A percentile compares a stretch with the other conserved stretches of the same genome.
These are phyloP conservation scores for Xanthorhoe designata DNA, from an alignment of 2,888 invertebrate genomes.

Conservation along the genomic window DNA sequence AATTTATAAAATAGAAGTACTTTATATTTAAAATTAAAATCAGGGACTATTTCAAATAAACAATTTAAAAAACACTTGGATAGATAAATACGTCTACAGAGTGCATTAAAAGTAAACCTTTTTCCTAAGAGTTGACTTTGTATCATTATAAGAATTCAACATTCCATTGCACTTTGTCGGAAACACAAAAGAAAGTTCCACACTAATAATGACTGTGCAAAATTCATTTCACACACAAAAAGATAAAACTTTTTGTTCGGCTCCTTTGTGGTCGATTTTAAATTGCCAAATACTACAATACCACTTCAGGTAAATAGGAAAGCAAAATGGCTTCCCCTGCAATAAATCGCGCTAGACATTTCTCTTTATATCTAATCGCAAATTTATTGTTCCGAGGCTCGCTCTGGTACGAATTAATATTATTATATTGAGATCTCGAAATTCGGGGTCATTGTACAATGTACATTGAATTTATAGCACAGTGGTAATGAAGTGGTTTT, in stretches of 20 bases:
- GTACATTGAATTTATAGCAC: slow-evolving; percentile 62
- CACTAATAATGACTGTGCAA: slow-evolving; percentile 67
- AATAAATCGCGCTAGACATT: slow-evolving; percentile 76
- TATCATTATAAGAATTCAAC: slow-evolving; percentile 41
- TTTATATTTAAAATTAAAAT: too few species aligned
- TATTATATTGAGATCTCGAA: slow-evolving; percentile 70
- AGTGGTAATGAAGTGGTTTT: slow-evolving; percentile 79
- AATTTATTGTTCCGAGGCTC: slow-evolving; percentile 81
- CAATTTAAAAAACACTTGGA: too few species aligned
- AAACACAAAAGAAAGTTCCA: slow-evolving; percentile 65
- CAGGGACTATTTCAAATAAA: background rate
- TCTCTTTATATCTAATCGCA: slow-evolving; percentile 79
- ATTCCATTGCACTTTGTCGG: slow-evolving; percentile 63
- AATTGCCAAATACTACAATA: slow-evolving; percentile 67
- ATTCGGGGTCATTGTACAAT: slow-evolving; percentile 69
- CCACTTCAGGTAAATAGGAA: slow-evolving; percentile 78
- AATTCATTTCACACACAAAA: slow-evolving; percentile 76
- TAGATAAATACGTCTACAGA: background rate
- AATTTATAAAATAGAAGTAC: too few species aligned
- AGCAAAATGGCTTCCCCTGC: slow-evolving; percentile 69
- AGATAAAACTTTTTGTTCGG: slow-evolving; percentile 59
- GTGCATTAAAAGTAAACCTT: background rate
- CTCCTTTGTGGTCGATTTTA: slow-evolving; percentile 78
- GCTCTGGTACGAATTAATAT: slow-evolving; percentile 78
- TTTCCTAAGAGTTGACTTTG: background rate